These are phyloP conservation scores for Ophion slaviceki DNA, from an alignment of 2,888 invertebrate genomes.

Conservation along the genomic window DNA sequence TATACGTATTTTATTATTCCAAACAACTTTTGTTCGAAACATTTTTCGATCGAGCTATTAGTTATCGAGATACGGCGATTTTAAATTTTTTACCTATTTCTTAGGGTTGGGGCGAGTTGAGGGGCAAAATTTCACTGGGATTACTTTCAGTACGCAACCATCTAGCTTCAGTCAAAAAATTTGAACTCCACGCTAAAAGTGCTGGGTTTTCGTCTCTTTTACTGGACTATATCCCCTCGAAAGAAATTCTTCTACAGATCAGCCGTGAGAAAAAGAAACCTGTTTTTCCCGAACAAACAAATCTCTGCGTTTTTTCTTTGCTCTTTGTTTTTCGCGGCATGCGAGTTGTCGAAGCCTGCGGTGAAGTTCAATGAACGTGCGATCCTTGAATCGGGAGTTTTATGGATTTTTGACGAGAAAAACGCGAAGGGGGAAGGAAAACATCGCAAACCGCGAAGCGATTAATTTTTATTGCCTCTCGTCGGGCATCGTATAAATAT, in stretches of 20 bases:
- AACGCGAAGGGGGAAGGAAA: not conserved
- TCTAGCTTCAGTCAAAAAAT: too few species aligned
- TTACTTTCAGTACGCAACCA: too few species aligned
- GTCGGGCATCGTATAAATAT: not conserved
- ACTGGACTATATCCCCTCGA: not conserved
- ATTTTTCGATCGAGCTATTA: too few species aligned
- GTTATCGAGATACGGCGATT: too few species aligned
- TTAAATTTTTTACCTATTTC: too few species aligned
- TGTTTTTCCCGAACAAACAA: not conserved
- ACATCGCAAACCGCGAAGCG: not conserved
- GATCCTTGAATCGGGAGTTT: not conserved
- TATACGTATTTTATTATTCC: too few species aligned
- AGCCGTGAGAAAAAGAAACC: not conserved
- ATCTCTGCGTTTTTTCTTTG: not conserved
- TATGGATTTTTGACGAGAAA: not conserved
- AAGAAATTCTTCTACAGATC: not conserved
- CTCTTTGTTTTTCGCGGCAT: not conserved
- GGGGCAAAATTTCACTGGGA: too few species aligned
- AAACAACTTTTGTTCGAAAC: too few species aligned
- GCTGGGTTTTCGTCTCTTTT: too few species aligned
- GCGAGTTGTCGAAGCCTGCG: not conserved
- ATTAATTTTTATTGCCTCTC: not conserved
- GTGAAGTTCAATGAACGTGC: conserved; percentile 27
- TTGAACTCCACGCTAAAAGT: too few species aligned
- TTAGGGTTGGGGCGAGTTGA: too few species aligned